Evolutionary conservation across 2,797 vertebrate genomes (phyloP), one percentile per base, ranked within the genome.

Genomic region (Falco biarmicus): DNA sequence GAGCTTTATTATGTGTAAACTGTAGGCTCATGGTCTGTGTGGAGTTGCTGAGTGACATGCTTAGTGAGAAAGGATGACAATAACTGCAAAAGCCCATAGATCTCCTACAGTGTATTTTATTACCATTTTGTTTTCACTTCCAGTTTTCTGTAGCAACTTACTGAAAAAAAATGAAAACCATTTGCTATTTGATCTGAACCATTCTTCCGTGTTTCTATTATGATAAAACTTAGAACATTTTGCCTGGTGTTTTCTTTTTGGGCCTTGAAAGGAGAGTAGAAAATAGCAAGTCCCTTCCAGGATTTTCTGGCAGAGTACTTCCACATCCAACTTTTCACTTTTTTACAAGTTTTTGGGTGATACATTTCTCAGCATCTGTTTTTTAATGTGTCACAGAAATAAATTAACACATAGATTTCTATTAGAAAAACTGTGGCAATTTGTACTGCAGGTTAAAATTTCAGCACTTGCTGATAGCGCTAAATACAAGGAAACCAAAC

Each of bases 11-110:
- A n/a, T 10, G 15, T 29, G 19, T 17, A 43, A 59, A 50, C 4
- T 41, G 18, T 48, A 51, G 47, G 26, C 21, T 73, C 0, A 0
- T 31, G 17, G 13, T 45, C 37, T 20, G 13, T 41, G 13, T 43
- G 32, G 34, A 54, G 15, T 3, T 61, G 45, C 29, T 59, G 43
- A 59, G 15, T 34, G 19, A 65, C 1, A 1, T 22, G 3, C 13
- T 73, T 63, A 56, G 9, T 43, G 56, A 76, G 29, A 43, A 61
- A 56, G 15, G 8, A 73, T 76, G 29, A 10, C 10, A 70, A 22
- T 32, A 76, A n/a, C 9, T 75, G 50, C 66, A 76, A 51, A 90
- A 79, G 9, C 5, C 7, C 13, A 10, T 48, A 32, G 3, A 16
- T 13, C 6, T 73, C 12, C 14, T 11, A 39, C n/a, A 17, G 6